Evolutionary conservation across 1,140 invertebrate species (phyloP).

Genomic region (Drosophila kohkoa): DNA sequence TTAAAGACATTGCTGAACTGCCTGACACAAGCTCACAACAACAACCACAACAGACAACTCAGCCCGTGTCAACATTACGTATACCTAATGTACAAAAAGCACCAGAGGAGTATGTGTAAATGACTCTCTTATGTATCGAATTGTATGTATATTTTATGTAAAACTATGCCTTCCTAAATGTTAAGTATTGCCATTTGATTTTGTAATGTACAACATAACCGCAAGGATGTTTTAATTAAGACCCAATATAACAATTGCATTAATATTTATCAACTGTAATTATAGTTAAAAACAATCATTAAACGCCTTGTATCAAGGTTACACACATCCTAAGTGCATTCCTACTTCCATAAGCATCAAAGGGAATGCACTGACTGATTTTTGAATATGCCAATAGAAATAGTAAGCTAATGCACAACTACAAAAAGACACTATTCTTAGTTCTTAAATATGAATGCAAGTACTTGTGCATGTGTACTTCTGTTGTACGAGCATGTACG

Average conservation of each 20-base stretch:
- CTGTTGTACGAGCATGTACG: background rate
- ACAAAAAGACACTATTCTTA: slow-evolving; percentile 11
- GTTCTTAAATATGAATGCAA: slow-evolving; percentile 39
- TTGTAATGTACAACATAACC: slow-evolving; percentile 75
- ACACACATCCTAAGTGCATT: slow-evolving; percentile 71
- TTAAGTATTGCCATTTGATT: slow-evolving; percentile 72
- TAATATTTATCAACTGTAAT: slow-evolving; percentile 34
- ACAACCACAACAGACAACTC: slow-evolving; percentile 43
- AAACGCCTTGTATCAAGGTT: slow-evolving; percentile 84
- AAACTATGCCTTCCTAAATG: slow-evolving; percentile 21
- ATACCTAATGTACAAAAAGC: slow-evolving; percentile 90
- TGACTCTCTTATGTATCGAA: slow-evolving; percentile 8
- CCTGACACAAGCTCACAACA: slow-evolving; percentile 89
- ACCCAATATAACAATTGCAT: slow-evolving; percentile 22
- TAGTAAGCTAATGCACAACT: slow-evolving; percentile 1
- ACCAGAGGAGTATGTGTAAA: slow-evolving; percentile 92
- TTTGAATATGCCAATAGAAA: slow-evolving; percentile 32
- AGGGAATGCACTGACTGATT: slow-evolving; percentile 58
- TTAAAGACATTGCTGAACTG: slow-evolving; percentile 97
- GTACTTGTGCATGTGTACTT: slow-evolving; percentile 2
- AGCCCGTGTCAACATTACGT: slow-evolving; percentile 86
- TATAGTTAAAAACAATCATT: slow-evolving; percentile 12
- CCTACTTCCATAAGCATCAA: slow-evolving; percentile 22
- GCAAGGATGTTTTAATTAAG: slow-evolving; percentile 18
- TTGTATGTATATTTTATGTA: slow-evolving; percentile 44